phyloP scores from a whole-genome alignment of 2,888 invertebrate genomes.

The Phrixothrix hirtus region DNA sequence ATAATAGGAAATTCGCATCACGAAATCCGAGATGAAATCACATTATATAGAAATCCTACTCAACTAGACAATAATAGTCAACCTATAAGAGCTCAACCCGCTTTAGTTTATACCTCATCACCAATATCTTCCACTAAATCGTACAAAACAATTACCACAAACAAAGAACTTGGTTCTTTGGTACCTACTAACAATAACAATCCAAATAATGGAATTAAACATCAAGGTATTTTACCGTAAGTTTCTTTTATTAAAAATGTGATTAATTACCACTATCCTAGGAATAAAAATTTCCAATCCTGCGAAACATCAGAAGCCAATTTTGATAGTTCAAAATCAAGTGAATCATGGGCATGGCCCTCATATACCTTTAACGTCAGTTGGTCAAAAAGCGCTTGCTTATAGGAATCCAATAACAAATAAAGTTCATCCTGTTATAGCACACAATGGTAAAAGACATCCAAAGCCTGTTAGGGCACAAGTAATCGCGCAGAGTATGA shows the following conservation, averaged over 20 bases:
- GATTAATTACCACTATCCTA: constrained; percentile 11
- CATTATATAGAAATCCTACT: constrained; percentile 44
- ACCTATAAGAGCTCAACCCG: constrained; percentile 35
- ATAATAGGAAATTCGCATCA: constrained; percentile 55
- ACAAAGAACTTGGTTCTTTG: constrained; percentile 2
- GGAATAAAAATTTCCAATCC: constrained; percentile 33
- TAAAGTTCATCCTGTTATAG: constrained; percentile 17
- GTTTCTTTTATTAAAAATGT: neutral
- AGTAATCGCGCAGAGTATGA: constrained; percentile 43
- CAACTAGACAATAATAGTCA: constrained; percentile 35
- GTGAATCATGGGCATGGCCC: constrained; percentile 55
- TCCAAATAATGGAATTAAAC: constrained; percentile 1
- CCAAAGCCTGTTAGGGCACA: constrained; percentile 41
- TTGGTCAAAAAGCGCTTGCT: constrained; percentile 18
- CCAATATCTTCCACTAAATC: constrained; percentile 23
- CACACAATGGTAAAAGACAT: constrained; percentile 31
- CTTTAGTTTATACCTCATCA: constrained; percentile 16
- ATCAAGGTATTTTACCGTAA: constrained; percentile 4
- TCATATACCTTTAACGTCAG: constrained; percentile 57
- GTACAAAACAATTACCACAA: constrained; percentile 23
- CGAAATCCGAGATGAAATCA: constrained; percentile 39
- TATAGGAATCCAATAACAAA: constrained; percentile 52
- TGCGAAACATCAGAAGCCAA: constrained; percentile 29
- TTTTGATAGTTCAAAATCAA: constrained; percentile 51
- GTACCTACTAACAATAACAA: constrained; percentile 3